A percentile compares a stretch with the other conserved stretches of the same genome.
These are phyloP conservation scores for Panthera tigris DNA, from an alignment of 2,113 vertebrate species.

Conservation along the genomic window DNA sequence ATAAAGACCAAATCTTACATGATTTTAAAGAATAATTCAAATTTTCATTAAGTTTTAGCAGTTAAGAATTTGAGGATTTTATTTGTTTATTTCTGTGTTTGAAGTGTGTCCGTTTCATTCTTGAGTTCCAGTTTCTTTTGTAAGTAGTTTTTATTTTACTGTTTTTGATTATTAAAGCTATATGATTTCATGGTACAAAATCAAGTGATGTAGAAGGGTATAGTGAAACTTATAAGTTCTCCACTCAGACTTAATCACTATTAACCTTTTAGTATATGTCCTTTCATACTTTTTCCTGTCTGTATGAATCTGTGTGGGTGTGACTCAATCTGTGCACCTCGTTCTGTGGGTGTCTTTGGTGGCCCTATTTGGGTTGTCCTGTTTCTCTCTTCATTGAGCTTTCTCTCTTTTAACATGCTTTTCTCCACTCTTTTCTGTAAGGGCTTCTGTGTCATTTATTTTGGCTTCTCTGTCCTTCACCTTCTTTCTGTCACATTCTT, in stretches of 20 bases:
- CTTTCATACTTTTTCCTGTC: not conserved
- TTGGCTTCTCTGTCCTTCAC: not conserved
- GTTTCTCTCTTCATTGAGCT: not conserved
- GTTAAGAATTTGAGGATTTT: constrained; percentile 17
- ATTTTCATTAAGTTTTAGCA: constrained; percentile 34
- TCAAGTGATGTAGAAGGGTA: not conserved
- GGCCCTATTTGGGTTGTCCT: not conserved
- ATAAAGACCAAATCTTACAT: not conserved
- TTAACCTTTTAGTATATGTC: not conserved
- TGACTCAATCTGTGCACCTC: not conserved
- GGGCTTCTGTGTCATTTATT: not conserved
- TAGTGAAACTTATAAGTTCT: not conserved
- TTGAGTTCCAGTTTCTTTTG: not conserved
- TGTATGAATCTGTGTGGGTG: not conserved
- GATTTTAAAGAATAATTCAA: constrained; percentile 30
- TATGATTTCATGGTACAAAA: not conserved
- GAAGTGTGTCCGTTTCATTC: not conserved
- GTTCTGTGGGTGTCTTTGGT: not conserved
- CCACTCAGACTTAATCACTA: not conserved
- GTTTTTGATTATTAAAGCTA: not conserved
- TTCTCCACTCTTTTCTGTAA: not conserved
- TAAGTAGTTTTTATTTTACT: constrained; percentile 49
- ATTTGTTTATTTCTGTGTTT: not conserved
- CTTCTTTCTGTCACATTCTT: not conserved
- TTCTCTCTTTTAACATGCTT: not conserved